Conservation (phyloP, 2,113 vertebrate genomes). For the Melanocharis versteri region DNA sequence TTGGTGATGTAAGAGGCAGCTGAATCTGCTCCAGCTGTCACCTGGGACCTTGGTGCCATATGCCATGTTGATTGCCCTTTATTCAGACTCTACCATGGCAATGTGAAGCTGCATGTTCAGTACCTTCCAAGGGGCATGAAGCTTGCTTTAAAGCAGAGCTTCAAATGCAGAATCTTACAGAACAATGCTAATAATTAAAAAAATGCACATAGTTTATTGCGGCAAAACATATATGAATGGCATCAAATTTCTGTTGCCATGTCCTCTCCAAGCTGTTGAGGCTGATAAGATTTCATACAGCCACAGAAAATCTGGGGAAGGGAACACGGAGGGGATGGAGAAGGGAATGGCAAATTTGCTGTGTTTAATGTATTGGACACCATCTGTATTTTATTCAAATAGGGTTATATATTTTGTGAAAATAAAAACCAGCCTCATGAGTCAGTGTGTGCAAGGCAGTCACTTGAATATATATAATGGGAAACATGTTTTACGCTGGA, state of each 20-base stretch:
- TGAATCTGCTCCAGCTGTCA: background rate
- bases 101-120: background rate
- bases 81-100: background rate
- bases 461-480: conserved; percentile 71
- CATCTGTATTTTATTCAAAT: conserved; percentile 79
- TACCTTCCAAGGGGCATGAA: background rate
- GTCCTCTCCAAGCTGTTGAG: background rate
- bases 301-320: conserved; percentile 26
- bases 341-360: conserved; percentile 66
- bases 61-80: background rate
- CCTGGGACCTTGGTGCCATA: background rate
- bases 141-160: background rate
- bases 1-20: background rate
- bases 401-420: conserved; percentile 75
- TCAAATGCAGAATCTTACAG: background rate
- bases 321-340: conserved; percentile 1
- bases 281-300: conserved; percentile 50
- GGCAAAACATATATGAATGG: background rate
- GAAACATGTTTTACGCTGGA: conserved; percentile 73
- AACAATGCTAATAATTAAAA: background rate
- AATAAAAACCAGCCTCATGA: conserved; percentile 72
- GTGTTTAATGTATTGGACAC: conserved; percentile 63
- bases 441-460: conserved; percentile 67
- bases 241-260: conserved; percentile 29
- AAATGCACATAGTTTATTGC: background rate